Conservation (phyloP, 92 coral and sea anemone genomes). For the Epizoanthus illoricatus region DNA sequence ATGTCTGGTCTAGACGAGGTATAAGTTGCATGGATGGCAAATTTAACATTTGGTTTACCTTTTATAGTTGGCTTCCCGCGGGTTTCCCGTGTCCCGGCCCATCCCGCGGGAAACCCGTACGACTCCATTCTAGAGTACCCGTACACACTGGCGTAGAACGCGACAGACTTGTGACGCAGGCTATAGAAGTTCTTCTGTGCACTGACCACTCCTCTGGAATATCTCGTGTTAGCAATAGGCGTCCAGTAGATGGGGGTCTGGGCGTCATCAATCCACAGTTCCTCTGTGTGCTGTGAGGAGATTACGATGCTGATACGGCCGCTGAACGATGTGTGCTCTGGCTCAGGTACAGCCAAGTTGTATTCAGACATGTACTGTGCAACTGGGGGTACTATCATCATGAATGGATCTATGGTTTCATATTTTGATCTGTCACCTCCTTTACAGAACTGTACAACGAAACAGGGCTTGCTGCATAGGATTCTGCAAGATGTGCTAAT, state of each 20-base stretch:
- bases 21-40: no score
- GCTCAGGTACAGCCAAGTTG: slow-evolving; percentile 51
- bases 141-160: slow-evolving; percentile 16
- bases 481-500: slow-evolving; percentile 15
- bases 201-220: slow-evolving; percentile 12
- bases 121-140: slow-evolving; percentile 7
- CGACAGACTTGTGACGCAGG: slow-evolving; percentile 8
- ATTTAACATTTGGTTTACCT: no score
- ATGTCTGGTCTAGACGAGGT: no score
- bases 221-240: slow-evolving; percentile 10
- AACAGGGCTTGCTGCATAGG: slow-evolving; percentile 35
- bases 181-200: slow-evolving; percentile 14
- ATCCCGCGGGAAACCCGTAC: slow-evolving; percentile 40
- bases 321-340: slow-evolving; percentile 43
- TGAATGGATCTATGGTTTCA: slow-evolving; percentile 48
- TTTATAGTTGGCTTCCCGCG: no score
- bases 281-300: background rate
- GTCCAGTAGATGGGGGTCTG: slow-evolving; percentile 19
- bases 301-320: slow-evolving; percentile 46
- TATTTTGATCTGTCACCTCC: slow-evolving; percentile 6
- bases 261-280: slow-evolving; percentile 9
- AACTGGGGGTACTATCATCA: slow-evolving; percentile 60
- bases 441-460: slow-evolving; percentile 38
- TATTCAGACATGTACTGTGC: slow-evolving; percentile 51
- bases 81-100: slow-evolving; percentile 17